Evolutionary conservation across 2,888 invertebrate genomes (phyloP).

Genomic region (Drosophila austrosaltans): DNA sequence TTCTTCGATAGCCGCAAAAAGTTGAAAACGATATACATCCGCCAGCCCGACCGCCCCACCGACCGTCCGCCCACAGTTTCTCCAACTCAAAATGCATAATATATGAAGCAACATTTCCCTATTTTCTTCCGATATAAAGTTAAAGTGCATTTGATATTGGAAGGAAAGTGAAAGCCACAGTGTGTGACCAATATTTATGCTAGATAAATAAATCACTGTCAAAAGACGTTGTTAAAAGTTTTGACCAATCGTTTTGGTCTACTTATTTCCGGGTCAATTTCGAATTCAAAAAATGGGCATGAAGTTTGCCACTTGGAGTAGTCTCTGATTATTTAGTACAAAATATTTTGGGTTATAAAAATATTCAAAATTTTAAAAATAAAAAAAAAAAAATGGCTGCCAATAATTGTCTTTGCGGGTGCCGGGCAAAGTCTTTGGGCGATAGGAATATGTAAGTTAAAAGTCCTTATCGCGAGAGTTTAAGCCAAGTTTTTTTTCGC

Average conservation of each 20-base stretch:
- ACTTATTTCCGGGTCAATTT: conserved; percentile 6
- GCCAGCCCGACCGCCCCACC: too few species aligned
- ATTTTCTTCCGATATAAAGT: background rate
- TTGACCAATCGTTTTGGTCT: conserved; percentile 1
- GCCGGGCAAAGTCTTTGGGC: background rate
- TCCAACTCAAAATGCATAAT: conserved; percentile 4
- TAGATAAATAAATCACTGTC: conserved; percentile 5
- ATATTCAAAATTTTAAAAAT: background rate
- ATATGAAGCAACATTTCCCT: conserved; percentile 3
- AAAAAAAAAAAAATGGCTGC: background rate
- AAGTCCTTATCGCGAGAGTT: background rate
- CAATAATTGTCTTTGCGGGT: background rate
- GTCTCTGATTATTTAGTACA: background rate
- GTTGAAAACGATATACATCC: conserved; percentile 40
- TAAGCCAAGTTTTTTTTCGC: too few species aligned
- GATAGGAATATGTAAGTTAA: background rate
- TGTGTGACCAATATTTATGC: conserved; percentile 8
- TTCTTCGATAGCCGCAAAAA: conserved; percentile 44
- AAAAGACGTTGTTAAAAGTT: background rate
- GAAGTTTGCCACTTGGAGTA: background rate
- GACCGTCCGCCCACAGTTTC: conserved; percentile 69
- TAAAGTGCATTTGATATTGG: conserved; percentile 4
- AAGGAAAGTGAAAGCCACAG: conserved; percentile 10
- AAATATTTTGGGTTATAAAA: background rate
- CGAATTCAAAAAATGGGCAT: background rate